These are phyloP conservation scores for Oscheius sp. DNA, from an alignment of 2,888 invertebrate species.

Conservation along the genomic window DNA sequence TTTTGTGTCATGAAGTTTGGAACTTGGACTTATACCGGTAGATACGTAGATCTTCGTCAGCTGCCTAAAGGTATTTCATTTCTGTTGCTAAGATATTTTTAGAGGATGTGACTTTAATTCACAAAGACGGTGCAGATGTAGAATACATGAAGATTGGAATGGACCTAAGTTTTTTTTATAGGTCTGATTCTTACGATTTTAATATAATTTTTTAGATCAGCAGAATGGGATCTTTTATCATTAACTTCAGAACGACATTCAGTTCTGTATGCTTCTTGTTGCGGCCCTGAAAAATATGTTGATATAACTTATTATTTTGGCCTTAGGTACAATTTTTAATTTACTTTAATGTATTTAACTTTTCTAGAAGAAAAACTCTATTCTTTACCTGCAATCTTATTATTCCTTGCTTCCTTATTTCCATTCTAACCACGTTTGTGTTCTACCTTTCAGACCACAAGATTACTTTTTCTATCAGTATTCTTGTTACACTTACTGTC, in stretches of 20 bases:
- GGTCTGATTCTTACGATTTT: constrained; percentile 30
- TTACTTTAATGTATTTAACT: constrained; percentile 2
- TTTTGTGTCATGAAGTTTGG: constrained; percentile 70
- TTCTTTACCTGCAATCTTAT: constrained; percentile 70
- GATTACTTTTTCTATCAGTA: constrained; percentile 70
- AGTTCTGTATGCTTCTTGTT: constrained; percentile 69
- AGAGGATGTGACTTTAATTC: constrained; percentile 49
- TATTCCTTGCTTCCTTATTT: constrained; percentile 70
- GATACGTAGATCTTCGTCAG: constrained; percentile 62
- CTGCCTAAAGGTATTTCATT: constrained; percentile 49
- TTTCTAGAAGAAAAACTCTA: constrained; percentile 63
- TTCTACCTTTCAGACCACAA: constrained; percentile 70
- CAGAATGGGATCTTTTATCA: constrained; percentile 70
- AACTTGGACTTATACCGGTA: constrained; percentile 70
- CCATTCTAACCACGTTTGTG: constrained; percentile 70
- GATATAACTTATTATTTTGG: constrained; percentile 69
- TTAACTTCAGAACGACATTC: constrained; percentile 66
- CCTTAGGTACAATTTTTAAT: constrained; percentile 42
- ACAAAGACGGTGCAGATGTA: constrained; percentile 56
- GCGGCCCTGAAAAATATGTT: constrained; percentile 70
- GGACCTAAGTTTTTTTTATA: constrained; percentile 70
- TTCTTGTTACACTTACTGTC: constrained; percentile 70
- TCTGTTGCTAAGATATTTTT: background rate
- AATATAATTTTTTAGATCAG: constrained; percentile 56
- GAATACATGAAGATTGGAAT: constrained; percentile 68